Percentiles rank a stretch among this genome's conserved stretches.
phyloP scores from a whole-genome alignment of 1,140 invertebrate species.

The Camponotus vicinus region DNA sequence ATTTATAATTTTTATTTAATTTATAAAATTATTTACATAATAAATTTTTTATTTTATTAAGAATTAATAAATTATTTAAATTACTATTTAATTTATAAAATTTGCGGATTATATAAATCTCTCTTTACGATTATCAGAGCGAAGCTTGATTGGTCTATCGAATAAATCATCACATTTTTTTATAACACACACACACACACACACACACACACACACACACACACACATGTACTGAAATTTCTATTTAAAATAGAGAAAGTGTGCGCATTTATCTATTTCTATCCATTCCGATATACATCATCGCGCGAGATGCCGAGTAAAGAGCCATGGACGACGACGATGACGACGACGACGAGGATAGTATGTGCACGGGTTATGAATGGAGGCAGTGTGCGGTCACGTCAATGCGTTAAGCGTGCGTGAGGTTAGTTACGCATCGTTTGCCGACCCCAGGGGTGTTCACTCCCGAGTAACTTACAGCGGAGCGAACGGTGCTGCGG shows the following conservation, averaged over 20 bases:
- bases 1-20: too few species aligned
- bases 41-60: too few species aligned
- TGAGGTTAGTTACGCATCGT: slow-evolving; percentile 85
- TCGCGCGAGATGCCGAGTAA: not conserved
- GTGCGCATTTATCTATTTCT: not conserved
- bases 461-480: slow-evolving; percentile 78
- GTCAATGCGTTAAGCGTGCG: slow-evolving; percentile 83
- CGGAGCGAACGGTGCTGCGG: slow-evolving; percentile 64
- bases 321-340: not conserved
- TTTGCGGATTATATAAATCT: not conserved
- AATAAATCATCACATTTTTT: not conserved
- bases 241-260: not conserved
- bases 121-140: not conserved
- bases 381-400: slow-evolving; percentile 82
- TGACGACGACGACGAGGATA: not conserved
- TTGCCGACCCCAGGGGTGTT: slow-evolving; percentile 82
- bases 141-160: not conserved
- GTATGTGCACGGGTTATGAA: slow-evolving; percentile 79
- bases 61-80: too few species aligned
- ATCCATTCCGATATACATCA: not conserved
- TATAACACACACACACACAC: not conserved
- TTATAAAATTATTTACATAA: too few species aligned
- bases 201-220: not conserved
- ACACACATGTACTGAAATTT: not conserved
- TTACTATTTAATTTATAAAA: not conserved